Base-by-base conservation (phyloP, 2,888 invertebrate species). In the Drosophila ustulata region DNA sequence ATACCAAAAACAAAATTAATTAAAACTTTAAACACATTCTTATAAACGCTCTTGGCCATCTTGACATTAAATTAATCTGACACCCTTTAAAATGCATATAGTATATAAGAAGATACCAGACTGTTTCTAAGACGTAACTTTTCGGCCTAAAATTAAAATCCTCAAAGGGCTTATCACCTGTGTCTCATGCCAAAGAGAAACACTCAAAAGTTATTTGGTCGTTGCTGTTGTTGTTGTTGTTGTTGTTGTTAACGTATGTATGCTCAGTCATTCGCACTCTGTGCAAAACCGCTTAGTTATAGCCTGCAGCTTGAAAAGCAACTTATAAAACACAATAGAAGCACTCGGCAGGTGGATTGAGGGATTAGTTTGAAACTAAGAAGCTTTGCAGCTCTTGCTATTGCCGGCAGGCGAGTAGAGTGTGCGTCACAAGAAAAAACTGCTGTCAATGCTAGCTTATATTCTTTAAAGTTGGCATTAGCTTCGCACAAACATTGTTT, bases 291-390 rank as follows among this genome's bases (percentile, higher is more conserved):
- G 68, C 75, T 74, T 59, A 67, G 62, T 30, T 45, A 55, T 23
- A 61, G 55, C 51, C 55, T 11, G 7, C 30, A 69, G 71, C 45
- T 37, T 4, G 13, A 30, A 23, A 55, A 50, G 34, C 28, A 34
- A 45, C 49, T 23, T 37, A 30, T 8, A 34, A 8, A 51, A 55
- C 6, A 46, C 23, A 61, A 51, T 43, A 28, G 28, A 23, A 34
- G 41, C 41, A 34, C 43, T 58, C 18, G 25, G 66, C 63, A 49
- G 58, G 51, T 57, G 58, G 50, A 66, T 72, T 66, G 43, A 62
- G 45, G 73, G 75, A 67, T 75, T 78, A 78, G 59, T 28, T 64
- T 25, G 8, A 45, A 63, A 68, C 78, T 75, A 74, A 75, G 75
- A 23, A 64, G 75, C 75, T 78, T 75, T 74, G 7, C 34, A 13